Conservation (phyloP, 2,888 invertebrate genomes). For the Deroplatys truncata region DNA sequence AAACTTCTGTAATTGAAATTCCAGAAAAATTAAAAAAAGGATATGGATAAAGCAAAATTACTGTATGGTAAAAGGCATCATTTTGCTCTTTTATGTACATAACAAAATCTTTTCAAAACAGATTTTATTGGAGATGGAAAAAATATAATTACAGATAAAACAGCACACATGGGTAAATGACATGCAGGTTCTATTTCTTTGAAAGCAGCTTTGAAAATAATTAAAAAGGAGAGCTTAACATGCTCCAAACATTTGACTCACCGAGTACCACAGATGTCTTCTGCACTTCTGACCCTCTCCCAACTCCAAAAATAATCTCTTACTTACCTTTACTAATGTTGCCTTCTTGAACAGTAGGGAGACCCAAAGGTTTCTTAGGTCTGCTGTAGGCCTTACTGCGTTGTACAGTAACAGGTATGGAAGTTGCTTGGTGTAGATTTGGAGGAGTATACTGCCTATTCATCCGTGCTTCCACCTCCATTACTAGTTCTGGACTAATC, state of each 20-base stretch:
- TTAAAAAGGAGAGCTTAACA: not conserved
- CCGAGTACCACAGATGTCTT: not conserved
- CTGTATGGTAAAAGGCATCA: too few relatives aligned
- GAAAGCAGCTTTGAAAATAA: too few relatives aligned
- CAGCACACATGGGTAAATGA: conserved; percentile 3
- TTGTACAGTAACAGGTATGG: conserved; percentile 36
- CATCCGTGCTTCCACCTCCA: conserved; percentile 87
- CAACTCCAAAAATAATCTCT: not conserved
- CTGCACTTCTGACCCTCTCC: not conserved
- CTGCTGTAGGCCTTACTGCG: conserved; percentile 41
- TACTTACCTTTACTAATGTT: conserved; percentile 55
- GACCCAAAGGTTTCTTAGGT: conserved; percentile 39
- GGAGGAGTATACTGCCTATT: conserved; percentile 73
- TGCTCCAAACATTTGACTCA: not conserved
- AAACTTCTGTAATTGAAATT: too few relatives aligned
- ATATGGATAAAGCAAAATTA: too few relatives aligned
- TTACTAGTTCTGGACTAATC: conserved; percentile 82
- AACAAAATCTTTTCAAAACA: too few relatives aligned
- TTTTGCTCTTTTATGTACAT: too few relatives aligned
- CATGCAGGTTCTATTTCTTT: too few relatives aligned
- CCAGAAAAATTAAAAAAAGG: too few relatives aligned
- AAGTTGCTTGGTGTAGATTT: conserved; percentile 45
- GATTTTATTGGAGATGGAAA: too few relatives aligned
- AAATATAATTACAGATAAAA: not conserved
- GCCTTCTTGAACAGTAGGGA: conserved; percentile 70